Base-by-base conservation (phyloP, 2,888 invertebrate species). In the Aromia moschata region DNA sequence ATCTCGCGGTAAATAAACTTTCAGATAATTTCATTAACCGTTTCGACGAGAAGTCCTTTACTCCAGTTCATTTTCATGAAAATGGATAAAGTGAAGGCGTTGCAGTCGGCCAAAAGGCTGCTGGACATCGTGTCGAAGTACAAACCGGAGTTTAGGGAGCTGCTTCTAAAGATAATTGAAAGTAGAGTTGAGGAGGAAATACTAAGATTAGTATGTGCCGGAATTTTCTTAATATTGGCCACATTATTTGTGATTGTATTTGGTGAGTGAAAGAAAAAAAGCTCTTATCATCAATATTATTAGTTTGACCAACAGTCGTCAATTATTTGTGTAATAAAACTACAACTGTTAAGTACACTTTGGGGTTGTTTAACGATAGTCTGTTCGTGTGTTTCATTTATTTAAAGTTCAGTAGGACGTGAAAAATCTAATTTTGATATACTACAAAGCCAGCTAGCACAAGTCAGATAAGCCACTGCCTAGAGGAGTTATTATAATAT, bases 1-100 rank as follows among this genome's bases (percentile, higher is more conserved):
- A 52, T 52, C 52, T 20, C 52, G 41, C 41, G 2, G 25, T 30
- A 25, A 46, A 41, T 14, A 18, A 16, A 47, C 37, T 37, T 49
- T 18, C 9, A 49, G 49, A 49, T 49, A 49, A 38, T 38, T 38
- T 49, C 10, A 25, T 30, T 16, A 52, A 30, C 40, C n/a, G 30
- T 52, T 38, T 11, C 12, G 14, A 25, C 25, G n/a, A 25, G 25
- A 25, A 7, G 4, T 25, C 25, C 3, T 25, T 25, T 25, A 7
- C 7, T n/a, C 16, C 49, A 51, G 38, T 20, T 9, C 16, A 38
- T 12, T 11, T 15, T 31, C 3, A 20, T 20, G 31, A 25, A 25
- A 5, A 52, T 52, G 52, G 18, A 41, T 37, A 31, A 9, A 17
- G 12, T 31, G n/a, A 52, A 41, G 2, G 10, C 40, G 3, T 18